Evolutionary conservation across 2,113 vertebrate species (phyloP).

Genomic region (Synodontis membranacea): DNA sequence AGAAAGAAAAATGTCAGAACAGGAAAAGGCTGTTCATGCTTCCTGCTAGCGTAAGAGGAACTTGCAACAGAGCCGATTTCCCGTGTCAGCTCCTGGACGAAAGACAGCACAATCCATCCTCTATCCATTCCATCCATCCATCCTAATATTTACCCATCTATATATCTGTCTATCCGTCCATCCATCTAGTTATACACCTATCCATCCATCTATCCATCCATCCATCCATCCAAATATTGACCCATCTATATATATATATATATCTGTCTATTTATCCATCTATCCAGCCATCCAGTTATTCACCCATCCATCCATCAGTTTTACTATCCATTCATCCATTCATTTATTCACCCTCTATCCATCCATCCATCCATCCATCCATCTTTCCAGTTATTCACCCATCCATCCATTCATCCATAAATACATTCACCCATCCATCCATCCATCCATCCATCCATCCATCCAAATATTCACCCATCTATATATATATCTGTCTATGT

Average conservation of each 20-base stretch:
- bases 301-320: background rate
- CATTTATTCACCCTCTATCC: background rate
- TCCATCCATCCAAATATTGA: background rate
- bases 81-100: constrained; percentile 64
- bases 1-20: background rate
- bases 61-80: constrained; percentile 57
- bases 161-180: background rate
- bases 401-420: background rate
- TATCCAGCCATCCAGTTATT: background rate
- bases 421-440: background rate
- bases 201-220: background rate
- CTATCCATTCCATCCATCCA: background rate
- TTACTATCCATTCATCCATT: background rate
- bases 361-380: background rate
- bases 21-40: background rate
- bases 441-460: background rate
- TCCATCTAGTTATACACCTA: background rate
- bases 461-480: background rate
- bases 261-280: background rate
- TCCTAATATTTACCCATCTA: background rate
- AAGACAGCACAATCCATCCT: constrained; percentile 19
- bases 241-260: background rate
- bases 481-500: no score
- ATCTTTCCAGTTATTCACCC: background rate
- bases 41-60: constrained; percentile 64